Conservation (phyloP, 2,888 invertebrate genomes). For the Podotricha telesiphe region DNA sequence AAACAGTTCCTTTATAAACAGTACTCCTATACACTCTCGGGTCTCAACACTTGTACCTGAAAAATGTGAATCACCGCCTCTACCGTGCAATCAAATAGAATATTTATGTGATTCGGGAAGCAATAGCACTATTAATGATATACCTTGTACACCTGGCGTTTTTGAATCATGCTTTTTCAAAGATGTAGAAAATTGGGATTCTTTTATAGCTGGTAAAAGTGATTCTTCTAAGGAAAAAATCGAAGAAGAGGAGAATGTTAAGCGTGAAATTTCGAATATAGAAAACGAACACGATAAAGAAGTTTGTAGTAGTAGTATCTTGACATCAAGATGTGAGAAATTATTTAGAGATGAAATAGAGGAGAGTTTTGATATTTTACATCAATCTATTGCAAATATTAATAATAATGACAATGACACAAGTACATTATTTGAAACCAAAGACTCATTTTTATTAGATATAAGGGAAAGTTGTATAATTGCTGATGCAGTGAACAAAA, state of each 20-base stretch:
- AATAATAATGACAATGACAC: constrained; percentile 53
- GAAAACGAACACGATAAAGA: constrained; percentile 48
- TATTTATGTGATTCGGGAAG: constrained; percentile 65
- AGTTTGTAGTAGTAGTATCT: constrained; percentile 46
- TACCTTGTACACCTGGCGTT: constrained; percentile 62
- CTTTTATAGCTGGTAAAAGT: constrained; percentile 53
- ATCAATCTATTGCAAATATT: constrained; percentile 78
- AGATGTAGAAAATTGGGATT: constrained; percentile 57
- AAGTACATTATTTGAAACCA: constrained; percentile 66
- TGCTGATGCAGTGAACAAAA: constrained; percentile 45
- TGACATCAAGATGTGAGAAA: constrained; percentile 49
- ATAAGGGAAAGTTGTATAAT: constrained; percentile 63
- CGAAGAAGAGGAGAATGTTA: constrained; percentile 50
- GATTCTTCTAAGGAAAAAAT: constrained; percentile 44
- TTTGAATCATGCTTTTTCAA: constrained; percentile 52
- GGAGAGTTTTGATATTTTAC: constrained; percentile 78
- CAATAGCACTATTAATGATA: constrained; percentile 56
- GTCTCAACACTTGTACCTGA: constrained; percentile 44
- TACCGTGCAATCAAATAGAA: constrained; percentile 77
- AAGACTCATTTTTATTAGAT: constrained; percentile 72
- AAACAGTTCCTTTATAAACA: constrained; percentile 34
- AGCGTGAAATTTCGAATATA: constrained; percentile 66
- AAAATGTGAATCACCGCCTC: constrained; percentile 67
- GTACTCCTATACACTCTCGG: constrained; percentile 54
- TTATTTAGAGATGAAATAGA: constrained; percentile 59